These are phyloP conservation scores for Pseudomyrmex dendroicus DNA, from an alignment of 1,140 invertebrate species.

Conservation along the genomic window DNA sequence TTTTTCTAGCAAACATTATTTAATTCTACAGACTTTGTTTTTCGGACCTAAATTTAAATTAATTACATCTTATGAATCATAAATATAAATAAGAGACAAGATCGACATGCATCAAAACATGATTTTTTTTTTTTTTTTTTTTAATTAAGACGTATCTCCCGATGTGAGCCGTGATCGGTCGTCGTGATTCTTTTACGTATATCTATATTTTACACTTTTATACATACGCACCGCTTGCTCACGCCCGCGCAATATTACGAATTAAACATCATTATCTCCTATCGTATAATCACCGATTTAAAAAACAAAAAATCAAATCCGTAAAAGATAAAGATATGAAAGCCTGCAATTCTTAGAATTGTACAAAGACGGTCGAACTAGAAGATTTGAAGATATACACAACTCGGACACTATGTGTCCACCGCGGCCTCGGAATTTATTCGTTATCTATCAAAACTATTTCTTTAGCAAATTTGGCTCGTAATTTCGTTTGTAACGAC, in stretches of 20 bases:
- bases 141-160: no score
- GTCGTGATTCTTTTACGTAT: constrained; percentile 18
- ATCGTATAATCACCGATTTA: background rate
- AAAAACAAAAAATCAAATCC: background rate
- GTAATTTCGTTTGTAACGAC: constrained; percentile 1
- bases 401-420: background rate
- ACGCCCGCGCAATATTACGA: background rate
- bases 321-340: background rate
- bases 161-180: constrained; percentile 40
- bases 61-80: constrained; percentile 69
- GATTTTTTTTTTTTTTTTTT: no score
- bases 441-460: background rate
- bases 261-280: background rate
- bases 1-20: constrained; percentile 65
- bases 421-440: background rate
- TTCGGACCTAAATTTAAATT: constrained; percentile 70
- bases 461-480: background rate
- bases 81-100: constrained; percentile 75
- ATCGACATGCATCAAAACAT: constrained; percentile 30
- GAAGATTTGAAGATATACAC: background rate
- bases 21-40: constrained; percentile 68
- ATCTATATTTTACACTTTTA: constrained; percentile 56
- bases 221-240: constrained; percentile 22
- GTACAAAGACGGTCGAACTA: background rate
- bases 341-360: constrained; percentile 15